Base-by-base conservation (phyloP, 2,888 invertebrate genomes). In the Caenorhabditis drosophilae region DNA sequence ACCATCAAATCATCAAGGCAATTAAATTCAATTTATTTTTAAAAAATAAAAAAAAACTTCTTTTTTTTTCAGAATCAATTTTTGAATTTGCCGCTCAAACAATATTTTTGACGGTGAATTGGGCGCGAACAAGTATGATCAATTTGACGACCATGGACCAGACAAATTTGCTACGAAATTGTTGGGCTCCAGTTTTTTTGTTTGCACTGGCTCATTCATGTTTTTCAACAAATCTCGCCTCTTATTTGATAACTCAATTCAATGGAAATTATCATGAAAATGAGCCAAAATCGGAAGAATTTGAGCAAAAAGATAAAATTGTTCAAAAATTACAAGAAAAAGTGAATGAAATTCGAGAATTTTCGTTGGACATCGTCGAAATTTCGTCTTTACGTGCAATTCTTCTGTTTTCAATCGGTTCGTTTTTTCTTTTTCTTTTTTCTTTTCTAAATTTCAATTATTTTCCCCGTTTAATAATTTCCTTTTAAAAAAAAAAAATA, bases 311-410 rank as follows among this genome's bases (percentile, higher is more conserved):
- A 22, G 25, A n/a, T 23, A 34, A 34, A 34, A 35, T 34, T 18
- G 31, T 31, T 31, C 20, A 35, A 11, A 18, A n/a, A n/a, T 38
- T 68, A 26, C 60, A 72, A 67, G 15, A 38, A 4, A 60, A 62
- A 38, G 36, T 69, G n/a, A 58, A 67, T n/a, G 27, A 47, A 27
- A 60, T 69, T 38, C 50, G 53, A 1, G 44, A 48, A 11, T 50
- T 53, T 2, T 55, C 66, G n/a, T 45, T 72, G 18, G 72, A 72
- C 45, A 50, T 67, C 9, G 64, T 70, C n/a, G 70, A 73, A 44
- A 59, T 64, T 50, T 58, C 59, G 6, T 59, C 59, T 0, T 25
- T 64, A 4, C 59, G 64, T 3, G 64, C 64, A 0, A 52, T 59
- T 34, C 47, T 64, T 23, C 45, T 64, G 7, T 64, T 64, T 36